Evolutionary conservation across 2,888 invertebrate species (phyloP).

Genomic region (Lordiphosa fenestrarum): DNA sequence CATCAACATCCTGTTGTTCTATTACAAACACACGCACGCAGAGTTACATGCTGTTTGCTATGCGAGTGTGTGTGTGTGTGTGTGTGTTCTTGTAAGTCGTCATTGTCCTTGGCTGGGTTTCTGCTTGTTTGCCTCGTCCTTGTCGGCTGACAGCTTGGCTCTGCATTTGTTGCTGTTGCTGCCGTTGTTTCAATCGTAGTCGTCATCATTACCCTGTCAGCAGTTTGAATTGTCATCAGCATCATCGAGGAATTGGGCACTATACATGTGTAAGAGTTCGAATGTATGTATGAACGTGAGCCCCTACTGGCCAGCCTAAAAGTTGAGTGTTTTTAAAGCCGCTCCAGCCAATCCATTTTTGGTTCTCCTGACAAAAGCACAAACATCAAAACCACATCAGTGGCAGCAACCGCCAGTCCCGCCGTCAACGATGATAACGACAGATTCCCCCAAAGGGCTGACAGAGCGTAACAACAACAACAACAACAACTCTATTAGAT

Average conservation of each 20-base stretch:
- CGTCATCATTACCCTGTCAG: slow-evolving; percentile 63
- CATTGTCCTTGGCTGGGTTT: slow-evolving; percentile 46
- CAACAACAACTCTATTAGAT: slow-evolving; percentile 72
- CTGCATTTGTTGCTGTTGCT: slow-evolving; percentile 7
- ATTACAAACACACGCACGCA: slow-evolving; percentile 51
- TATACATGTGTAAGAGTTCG: slow-evolving; percentile 2
- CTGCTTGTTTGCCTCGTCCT: slow-evolving; percentile 61
- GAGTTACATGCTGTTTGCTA: slow-evolving; percentile 13
- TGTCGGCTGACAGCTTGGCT: slow-evolving; percentile 51
- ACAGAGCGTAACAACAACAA: slow-evolving; percentile 70
- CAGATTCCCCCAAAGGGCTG: slow-evolving; percentile 67
- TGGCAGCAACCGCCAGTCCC: slow-evolving; percentile 17
- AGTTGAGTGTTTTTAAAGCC: slow-evolving; percentile 42
- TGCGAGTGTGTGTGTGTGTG: slow-evolving; percentile 16
- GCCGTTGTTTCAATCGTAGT: slow-evolving; percentile 48
- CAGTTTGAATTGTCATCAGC: slow-evolving; percentile 49
- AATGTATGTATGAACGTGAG: slow-evolving; percentile 19
- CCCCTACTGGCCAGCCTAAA: slow-evolving; percentile 33
- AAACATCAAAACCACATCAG: slow-evolving; percentile 72
- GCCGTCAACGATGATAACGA: slow-evolving; percentile 36
- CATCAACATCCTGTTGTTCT: slow-evolving; percentile 58
- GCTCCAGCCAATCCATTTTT: slow-evolving; percentile 29
- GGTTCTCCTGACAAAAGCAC: slow-evolving; percentile 38
- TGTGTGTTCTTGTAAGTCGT: slow-evolving; percentile 57
- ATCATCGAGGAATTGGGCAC: slow-evolving; percentile 43